These are phyloP conservation scores for Caenorhabditis afra DNA, from an alignment of 2,888 invertebrate genomes.

Conservation along the genomic window DNA sequence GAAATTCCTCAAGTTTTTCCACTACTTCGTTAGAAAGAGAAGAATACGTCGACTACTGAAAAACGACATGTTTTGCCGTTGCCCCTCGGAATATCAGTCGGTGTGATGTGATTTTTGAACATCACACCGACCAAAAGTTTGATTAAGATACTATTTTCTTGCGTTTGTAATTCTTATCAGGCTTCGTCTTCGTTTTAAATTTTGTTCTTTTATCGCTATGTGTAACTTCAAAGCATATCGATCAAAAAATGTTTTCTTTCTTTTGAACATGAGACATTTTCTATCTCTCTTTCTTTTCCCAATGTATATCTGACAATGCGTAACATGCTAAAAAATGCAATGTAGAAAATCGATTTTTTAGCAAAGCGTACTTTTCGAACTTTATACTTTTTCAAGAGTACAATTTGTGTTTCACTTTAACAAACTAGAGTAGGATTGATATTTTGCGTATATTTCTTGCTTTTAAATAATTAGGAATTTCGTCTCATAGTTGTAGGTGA, in stretches of 20 bases:
- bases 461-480: too few relatives aligned
- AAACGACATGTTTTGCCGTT: background rate
- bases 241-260: constrained; percentile 24
- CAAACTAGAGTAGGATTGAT: too few relatives aligned
- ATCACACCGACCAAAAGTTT: too few relatives aligned
- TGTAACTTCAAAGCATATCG: constrained; percentile 13
- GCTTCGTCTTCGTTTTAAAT: background rate
- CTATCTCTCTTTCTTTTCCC: constrained; percentile 4
- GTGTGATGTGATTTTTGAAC: too few relatives aligned
- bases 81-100: too few relatives aligned
- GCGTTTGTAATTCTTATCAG: too few relatives aligned
- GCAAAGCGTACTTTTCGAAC: too few relatives aligned
- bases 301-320: constrained; percentile 2
- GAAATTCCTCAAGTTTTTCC: constrained; percentile 19
- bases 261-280: constrained; percentile 7
- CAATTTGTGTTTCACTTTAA: too few relatives aligned
- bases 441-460: too few relatives aligned
- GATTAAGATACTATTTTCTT: too few relatives aligned
- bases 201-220: background rate
- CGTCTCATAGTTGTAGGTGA: constrained; percentile 9
- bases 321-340: constrained; percentile 6
- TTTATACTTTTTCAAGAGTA: too few relatives aligned
- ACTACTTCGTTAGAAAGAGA: constrained; percentile 20
- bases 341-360: constrained; percentile 11
- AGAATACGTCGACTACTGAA: background rate